Percentiles rank a stretch among this genome's conserved stretches.
These are phyloP conservation scores for Aromia moschata DNA, from an alignment of 2,888 invertebrate species.

Conservation along the genomic window DNA sequence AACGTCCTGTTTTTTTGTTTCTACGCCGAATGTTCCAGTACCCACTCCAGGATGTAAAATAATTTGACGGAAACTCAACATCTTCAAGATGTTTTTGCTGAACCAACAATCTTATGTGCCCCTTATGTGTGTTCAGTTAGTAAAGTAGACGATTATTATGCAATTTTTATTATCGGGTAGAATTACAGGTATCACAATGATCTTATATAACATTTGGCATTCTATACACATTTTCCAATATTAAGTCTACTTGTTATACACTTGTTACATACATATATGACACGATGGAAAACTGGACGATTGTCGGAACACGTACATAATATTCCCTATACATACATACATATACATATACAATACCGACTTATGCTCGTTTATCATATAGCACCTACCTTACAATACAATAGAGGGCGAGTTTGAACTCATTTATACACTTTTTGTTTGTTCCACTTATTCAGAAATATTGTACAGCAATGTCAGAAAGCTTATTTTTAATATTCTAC, in stretches of 20 bases:
- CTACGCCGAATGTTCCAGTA: background rate
- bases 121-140: no score
- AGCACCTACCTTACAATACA: constrained; percentile 18
- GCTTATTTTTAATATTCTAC: no score
- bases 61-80: no score
- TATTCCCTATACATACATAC: no score
- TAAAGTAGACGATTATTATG: no score
- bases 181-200: constrained; percentile 28
- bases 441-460: no score
- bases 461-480: no score
- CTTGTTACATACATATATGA: constrained; percentile 23
- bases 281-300: constrained; percentile 33
- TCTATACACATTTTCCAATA: constrained; percentile 34
- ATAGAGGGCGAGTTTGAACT: constrained; percentile 5
- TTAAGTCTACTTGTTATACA: constrained; percentile 29
- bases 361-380: constrained; percentile 7
- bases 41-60: no score
- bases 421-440: no score
- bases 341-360: constrained; percentile 8
- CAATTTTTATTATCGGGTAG: constrained; percentile 27
- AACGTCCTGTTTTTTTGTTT: background rate
- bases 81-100: no score
- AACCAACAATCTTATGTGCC: no score
- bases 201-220: constrained; percentile 31
- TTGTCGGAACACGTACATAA: constrained; percentile 30